Evolutionary conservation across 2,797 vertebrate genomes (phyloP).

Genomic region (Coregonus sp.): DNA sequence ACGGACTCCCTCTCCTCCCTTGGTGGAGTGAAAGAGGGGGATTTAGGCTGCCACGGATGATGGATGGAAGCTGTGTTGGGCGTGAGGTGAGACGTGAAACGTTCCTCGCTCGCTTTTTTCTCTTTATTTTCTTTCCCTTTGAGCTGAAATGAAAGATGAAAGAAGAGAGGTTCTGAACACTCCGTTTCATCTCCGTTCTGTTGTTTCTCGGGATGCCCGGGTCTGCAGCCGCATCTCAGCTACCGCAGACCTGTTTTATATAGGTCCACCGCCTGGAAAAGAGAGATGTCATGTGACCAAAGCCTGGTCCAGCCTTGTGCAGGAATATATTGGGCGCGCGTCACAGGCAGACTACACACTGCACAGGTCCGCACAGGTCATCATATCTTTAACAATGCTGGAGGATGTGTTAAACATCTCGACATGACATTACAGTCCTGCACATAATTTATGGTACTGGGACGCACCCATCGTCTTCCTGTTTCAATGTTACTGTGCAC

Average conservation of each 20-base stretch:
- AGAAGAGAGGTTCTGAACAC: conserved; percentile 60
- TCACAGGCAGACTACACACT: no score
- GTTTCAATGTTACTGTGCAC: no score
- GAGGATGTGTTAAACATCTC: no score
- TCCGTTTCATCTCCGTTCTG: conserved; percentile 51
- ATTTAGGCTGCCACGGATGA: neutral
- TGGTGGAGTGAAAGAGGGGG: neutral
- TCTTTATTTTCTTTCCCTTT: conserved; percentile 57
- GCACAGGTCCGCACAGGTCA: conserved; percentile 24
- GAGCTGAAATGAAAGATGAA: conserved; percentile 74
- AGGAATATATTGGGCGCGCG: no score
- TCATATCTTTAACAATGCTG: conserved; percentile 4
- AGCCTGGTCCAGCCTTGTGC: neutral
- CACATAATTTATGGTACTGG: no score
- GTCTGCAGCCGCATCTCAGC: conserved; percentile 57
- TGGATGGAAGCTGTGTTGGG: neutral
- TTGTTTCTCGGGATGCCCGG: conserved; percentile 51
- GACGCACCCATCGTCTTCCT: no score
- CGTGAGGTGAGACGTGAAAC: conserved; percentile 43
- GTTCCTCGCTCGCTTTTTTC: conserved; percentile 51
- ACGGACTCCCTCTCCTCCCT: neutral
- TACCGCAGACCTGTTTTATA: conserved; percentile 61
- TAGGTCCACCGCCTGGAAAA: conserved; percentile 45
- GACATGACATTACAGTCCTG: no score
- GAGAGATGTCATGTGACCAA: neutral